A percentile compares a stretch with the other conserved stretches of the same genome.
These are phyloP conservation scores for Lithobates pipiens DNA, from an alignment of 2,797 vertebrate species.

Conservation along the genomic window DNA sequence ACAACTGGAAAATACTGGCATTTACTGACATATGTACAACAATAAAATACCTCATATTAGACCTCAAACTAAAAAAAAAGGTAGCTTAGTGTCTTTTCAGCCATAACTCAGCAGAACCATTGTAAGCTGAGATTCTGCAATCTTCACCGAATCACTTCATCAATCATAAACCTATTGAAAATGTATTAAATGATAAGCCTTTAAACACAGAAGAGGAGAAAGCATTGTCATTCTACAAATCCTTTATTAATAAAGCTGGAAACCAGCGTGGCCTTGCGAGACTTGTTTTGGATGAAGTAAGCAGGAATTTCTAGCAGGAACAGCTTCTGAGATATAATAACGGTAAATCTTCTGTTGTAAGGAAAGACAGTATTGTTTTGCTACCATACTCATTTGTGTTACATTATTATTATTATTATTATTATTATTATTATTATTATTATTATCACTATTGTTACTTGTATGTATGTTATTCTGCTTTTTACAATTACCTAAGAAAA, in stretches of 20 bases:
- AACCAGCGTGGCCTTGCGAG: background rate
- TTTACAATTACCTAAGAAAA: too few species aligned
- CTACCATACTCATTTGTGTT: background rate
- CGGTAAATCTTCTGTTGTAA: background rate
- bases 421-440: background rate
- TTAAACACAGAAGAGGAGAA: conserved; percentile 5
- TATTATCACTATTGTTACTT: background rate
- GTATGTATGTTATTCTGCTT: background rate
- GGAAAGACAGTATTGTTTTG: background rate
- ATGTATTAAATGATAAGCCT: conserved; percentile 46
- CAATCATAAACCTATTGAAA: conserved; percentile 43
- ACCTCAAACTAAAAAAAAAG: background rate
- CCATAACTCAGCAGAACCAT: conserved; percentile 11
- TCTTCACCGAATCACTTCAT: conserved; percentile 20
- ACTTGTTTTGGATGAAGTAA: conserved; percentile 3
- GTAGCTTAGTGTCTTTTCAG: background rate
- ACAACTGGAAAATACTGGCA: background rate
- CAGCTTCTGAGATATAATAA: background rate
- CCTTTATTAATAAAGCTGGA: conserved; percentile 19
- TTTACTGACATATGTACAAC: conserved; percentile 2
- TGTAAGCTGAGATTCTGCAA: conserved; percentile 9
- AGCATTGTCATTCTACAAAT: conserved; percentile 3
- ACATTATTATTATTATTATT: background rate
- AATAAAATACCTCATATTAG: background rate
- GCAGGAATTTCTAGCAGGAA: background rate